Evolutionary conservation across 2,888 invertebrate species (phyloP).

Genomic region (Azorinus chamasolen): DNA sequence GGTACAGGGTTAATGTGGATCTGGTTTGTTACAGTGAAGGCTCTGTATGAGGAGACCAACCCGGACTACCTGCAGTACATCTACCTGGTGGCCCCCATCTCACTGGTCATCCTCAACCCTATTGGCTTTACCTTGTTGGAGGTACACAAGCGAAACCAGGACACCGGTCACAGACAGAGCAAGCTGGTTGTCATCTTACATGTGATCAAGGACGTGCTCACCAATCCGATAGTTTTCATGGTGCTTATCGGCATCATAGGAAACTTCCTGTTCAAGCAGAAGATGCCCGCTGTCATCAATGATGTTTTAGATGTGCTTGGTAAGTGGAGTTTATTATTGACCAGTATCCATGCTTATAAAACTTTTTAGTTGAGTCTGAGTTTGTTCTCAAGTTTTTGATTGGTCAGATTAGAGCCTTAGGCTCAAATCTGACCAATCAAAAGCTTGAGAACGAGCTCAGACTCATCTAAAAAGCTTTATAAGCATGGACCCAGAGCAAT

Average conservation of each 20-base stretch:
- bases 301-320: conserved; percentile 90
- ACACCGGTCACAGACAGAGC: conserved; percentile 17
- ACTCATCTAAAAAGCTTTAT: too few relatives aligned
- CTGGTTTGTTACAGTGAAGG: conserved; percentile 87
- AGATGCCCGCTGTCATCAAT: conserved; percentile 91
- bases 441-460: too few relatives aligned
- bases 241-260: conserved; percentile 95
- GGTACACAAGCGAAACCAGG: conserved; percentile 87
- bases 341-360: too few relatives aligned
- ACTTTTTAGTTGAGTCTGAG: too few relatives aligned
- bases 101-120: conserved; percentile 96
- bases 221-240: conserved; percentile 97
- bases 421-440: too few relatives aligned
- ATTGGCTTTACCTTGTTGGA: conserved; percentile 96
- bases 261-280: conserved; percentile 93
- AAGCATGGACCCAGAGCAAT: too few relatives aligned
- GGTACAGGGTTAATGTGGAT: too few relatives aligned
- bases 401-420: too few relatives aligned
- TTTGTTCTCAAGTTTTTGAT: too few relatives aligned
- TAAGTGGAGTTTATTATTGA: conserved; percentile 86
- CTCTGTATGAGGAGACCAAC: conserved; percentile 94
- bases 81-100: conserved; percentile 97
- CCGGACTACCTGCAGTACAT: conserved; percentile 96
- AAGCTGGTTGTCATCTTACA: conserved; percentile 60
- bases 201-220: conserved; percentile 88